phyloP scores from a whole-genome alignment of 2,113 vertebrate species.

The Ciconia stormi region DNA sequence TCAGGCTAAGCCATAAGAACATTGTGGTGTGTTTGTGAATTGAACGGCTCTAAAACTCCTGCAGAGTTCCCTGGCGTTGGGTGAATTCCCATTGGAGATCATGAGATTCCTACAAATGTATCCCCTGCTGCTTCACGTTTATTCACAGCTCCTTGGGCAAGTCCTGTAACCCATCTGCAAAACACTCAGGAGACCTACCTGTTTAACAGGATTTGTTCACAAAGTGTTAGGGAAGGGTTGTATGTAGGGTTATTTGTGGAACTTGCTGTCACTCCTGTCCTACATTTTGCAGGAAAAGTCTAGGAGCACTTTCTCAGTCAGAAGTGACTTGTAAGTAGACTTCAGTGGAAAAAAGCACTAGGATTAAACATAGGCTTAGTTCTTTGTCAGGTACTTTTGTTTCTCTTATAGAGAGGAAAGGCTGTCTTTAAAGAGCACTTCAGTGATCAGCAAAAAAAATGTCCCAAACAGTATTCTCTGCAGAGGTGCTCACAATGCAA shows the following conservation, averaged over 20 bases:
- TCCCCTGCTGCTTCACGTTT: accelerated
- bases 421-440: background rate
- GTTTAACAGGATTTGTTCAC: accelerated
- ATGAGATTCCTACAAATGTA: accelerated
- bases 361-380: background rate
- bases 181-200: background rate
- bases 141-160: background rate
- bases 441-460: background rate
- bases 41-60: accelerated
- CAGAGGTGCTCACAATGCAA: background rate
- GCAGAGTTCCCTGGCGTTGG: accelerated
- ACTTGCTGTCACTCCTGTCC: accelerated
- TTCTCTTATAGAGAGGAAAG: background rate
- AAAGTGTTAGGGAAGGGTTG: accelerated
- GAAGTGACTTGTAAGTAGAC: background rate
- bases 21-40: background rate
- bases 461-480: background rate
- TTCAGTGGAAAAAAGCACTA: background rate
- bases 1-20: background rate
- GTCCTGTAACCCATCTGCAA: background rate
- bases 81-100: background rate
- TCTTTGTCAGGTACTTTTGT: background rate
- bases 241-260: accelerated
- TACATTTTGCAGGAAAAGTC: background rate
- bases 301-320: background rate